Percentiles rank a stretch among this genome's conserved stretches.
phyloP scores from a whole-genome alignment of 2,888 invertebrate species.

The Dolomedes plantarius region DNA sequence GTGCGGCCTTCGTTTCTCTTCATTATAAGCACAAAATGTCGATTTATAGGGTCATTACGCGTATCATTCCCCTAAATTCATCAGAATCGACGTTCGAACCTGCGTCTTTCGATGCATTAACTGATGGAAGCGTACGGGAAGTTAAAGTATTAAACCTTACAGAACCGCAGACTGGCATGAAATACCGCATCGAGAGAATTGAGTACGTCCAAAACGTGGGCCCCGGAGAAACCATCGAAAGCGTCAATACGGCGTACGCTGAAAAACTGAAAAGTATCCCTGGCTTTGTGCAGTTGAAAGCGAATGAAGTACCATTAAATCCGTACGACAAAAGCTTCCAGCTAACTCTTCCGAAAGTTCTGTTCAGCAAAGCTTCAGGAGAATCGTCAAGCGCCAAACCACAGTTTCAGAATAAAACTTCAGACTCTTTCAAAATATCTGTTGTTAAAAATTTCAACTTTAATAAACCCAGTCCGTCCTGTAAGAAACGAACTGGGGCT shows the following conservation, averaged over 20 bases:
- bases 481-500: not conserved
- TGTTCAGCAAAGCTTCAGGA: not conserved
- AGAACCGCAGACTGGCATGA: not conserved
- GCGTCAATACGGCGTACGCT: not conserved
- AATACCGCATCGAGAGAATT: not conserved
- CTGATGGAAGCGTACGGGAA: not conserved
- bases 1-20: too few relatives aligned
- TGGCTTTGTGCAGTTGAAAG: not conserved
- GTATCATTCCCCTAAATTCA: not conserved
- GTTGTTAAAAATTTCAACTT: not conserved
- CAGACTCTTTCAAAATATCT: not conserved
- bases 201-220: not conserved
- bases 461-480: not conserved
- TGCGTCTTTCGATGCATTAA: not conserved
- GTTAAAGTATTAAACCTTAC: not conserved
- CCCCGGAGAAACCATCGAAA: not conserved
- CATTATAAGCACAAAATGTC: too few relatives aligned
- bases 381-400: not conserved
- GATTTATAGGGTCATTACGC: not conserved
- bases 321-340: not conserved
- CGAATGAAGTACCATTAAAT: not conserved
- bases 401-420: too few relatives aligned
- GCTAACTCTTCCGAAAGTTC: not conserved
- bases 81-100: not conserved
- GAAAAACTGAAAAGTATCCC: conserved; percentile 1